Conservation (phyloP, 2,113 vertebrate genomes). For the Gopherus flavomarginatus region DNA sequence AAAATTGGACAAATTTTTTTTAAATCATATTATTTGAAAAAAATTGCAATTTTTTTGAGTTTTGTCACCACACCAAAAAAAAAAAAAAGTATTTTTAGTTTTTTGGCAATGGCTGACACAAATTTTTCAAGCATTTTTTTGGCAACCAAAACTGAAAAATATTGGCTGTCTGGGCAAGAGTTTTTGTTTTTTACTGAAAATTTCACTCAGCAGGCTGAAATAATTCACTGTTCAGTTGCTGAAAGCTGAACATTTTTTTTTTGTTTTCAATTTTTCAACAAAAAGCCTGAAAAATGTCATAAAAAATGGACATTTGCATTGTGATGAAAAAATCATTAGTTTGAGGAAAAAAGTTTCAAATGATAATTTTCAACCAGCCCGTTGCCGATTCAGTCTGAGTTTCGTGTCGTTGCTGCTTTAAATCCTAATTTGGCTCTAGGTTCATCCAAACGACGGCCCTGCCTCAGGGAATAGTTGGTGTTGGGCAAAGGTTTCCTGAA, state of each 20-base stretch:
- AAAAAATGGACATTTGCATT: not conserved
- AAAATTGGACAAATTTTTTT: not conserved
- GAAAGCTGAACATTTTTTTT: not conserved
- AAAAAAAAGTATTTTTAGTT: not conserved
- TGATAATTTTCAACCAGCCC: not conserved
- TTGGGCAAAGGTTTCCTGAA: not conserved
- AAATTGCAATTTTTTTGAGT: not conserved
- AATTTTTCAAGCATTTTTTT: constrained; percentile 31
- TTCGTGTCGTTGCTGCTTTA: not conserved
- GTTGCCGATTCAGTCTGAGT: rapidly evolving
- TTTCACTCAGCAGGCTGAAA: not conserved
- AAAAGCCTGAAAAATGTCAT: not conserved
- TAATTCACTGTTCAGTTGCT: not conserved
- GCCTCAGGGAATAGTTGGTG: not conserved
- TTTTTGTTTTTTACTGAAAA: not conserved
- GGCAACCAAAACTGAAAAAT: constrained; percentile 21
- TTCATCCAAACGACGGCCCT: not conserved
- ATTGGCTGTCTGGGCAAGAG: not conserved
- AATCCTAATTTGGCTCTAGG: not conserved
- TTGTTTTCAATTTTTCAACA: not conserved
- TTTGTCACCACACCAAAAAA: not conserved
- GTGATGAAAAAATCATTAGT: not conserved
- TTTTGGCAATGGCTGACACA: constrained; percentile 31
- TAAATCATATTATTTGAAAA: not conserved
- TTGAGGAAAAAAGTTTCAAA: not conserved